Base-by-base conservation (phyloP, 2,113 vertebrate species). In the Aleadryas rufinucha region DNA sequence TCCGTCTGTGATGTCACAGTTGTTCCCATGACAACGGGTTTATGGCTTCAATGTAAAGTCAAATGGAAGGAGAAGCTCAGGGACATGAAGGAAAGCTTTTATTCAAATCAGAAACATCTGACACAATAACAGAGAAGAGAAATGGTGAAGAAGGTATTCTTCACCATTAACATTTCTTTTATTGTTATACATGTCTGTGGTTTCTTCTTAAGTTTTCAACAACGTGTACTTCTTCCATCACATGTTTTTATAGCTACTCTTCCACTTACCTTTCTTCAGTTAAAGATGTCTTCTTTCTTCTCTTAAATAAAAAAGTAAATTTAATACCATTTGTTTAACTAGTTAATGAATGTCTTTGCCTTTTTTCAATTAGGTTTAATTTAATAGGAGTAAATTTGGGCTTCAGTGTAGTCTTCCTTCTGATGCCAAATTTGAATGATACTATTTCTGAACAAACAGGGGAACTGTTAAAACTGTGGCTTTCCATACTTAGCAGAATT, bases 281-380 rank as follows among this genome's bases (percentile, higher is more conserved):
- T 80, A 56, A 71, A 82, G 88, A 42, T 84, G 61, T 65, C 83
- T 79, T 94, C 79, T 96, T 93, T 87, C 52, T 95, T 91, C 84
- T 95, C 90, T 91, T 83, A 87, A 91, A 93, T 78, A 95, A 91
- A 81, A 95, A 86, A 72, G 68, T 84, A 60, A 70, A 91, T 94
- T 42, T 88, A 96, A 95, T 95, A 84, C 64, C 2, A 2, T 95
- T 96, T 70, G 44, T 92, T 96, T 95, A 97, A 96, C 92, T 72
- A 91, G 79, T 45, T 70, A 39, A 49, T 92, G 59, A 89, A 75
- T 95, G 79, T 45, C 68, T 93, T 90, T 92, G 87, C 74, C 90
- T 97, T 93, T 94, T 92, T 72, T 94, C 90, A 96, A 96, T 97
- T 87, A 94, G 93, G 78, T 92, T 93, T 96, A 96, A 95, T 92